Conservation (phyloP, 2,888 invertebrate species). For the Tanytarsus gracilentus region DNA sequence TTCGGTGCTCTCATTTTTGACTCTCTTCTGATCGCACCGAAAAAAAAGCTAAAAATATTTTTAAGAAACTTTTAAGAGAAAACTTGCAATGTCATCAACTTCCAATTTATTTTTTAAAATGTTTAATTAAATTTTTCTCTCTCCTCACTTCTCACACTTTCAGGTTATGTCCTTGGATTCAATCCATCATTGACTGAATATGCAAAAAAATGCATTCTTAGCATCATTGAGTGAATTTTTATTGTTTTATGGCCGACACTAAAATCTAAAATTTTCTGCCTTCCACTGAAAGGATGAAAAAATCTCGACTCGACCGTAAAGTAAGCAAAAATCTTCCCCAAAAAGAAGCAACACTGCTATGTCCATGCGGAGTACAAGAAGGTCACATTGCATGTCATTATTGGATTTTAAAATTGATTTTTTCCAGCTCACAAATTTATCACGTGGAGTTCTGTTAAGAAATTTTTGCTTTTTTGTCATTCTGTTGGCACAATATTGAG, state of each 20-base stretch:
- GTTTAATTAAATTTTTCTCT: too few relatives aligned
- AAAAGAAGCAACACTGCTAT: not conserved
- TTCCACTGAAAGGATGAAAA: too few relatives aligned
- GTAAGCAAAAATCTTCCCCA: slow-evolving; percentile 7
- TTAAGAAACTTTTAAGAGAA: not conserved
- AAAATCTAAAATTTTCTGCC: not conserved
- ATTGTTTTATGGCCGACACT: not conserved
- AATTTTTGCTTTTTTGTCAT: not conserved
- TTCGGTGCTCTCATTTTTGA: too few relatives aligned
- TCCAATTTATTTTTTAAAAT: slow-evolving; percentile 18
- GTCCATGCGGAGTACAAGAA: slow-evolving; percentile 27
- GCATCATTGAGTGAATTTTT: not conserved
- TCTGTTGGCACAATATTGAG: slow-evolving; percentile 26
- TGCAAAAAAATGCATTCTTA: too few relatives aligned
- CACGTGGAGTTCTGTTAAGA: slow-evolving; percentile 25
- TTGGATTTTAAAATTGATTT: slow-evolving; percentile 20
- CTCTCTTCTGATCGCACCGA: slow-evolving; percentile 11
- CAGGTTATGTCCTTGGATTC: too few relatives aligned
- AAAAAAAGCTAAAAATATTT: not conserved
- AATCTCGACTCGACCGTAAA: slow-evolving; percentile 12
- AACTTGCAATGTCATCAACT: slow-evolving; percentile 25
- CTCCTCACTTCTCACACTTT: too few relatives aligned
- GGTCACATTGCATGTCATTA: slow-evolving; percentile 28
- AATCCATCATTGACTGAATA: too few relatives aligned
- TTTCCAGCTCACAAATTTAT: slow-evolving; percentile 8